Base-by-base conservation (phyloP, 2,113 vertebrate genomes). In the Suricata suricatta region DNA sequence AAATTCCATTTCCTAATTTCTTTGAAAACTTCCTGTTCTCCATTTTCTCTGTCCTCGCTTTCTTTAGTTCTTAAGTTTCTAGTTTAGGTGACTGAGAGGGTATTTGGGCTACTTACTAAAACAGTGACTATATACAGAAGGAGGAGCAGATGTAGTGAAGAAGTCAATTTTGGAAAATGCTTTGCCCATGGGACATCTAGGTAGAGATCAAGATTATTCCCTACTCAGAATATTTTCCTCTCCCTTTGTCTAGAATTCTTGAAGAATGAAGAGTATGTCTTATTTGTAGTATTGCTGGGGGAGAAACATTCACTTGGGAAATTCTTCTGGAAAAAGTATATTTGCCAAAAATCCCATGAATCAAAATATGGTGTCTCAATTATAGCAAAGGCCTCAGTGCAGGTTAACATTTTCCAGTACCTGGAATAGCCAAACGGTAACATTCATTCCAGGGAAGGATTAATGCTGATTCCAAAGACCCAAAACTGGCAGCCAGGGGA, bases 301-400 rank as follows among this genome's bases (percentile, higher is more conserved):
- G 12, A 4, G 57, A 27, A 90, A 57, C 29, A 76, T 60, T 93
- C 64, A 77, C 57, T 77, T 82, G 52, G 64, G 64, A 95, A 96
- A 96, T 85, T 91, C 91, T n/a, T 68, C 63, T 33, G 38, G 81
- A 29, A 87, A 87, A 94, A 90, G 47, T 44, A 47, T 71, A 81
- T 77, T 93, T 41, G 81, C 52, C 77, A 14, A 63, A 97, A 95
- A 29, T 82, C 19, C 74, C 71, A 71, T 66, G 17, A 76, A 41
- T 93, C 71, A 77, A 96, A 91, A 82, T 76, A 88, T 72, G 66
- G 63, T 82, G 88, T 90, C 44, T 82, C 72, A n/a, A 60, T 91
- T 95, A 95, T 66, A 31, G 16, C 81, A 71, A 97, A 97, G 64
- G 11, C 80, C 77, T 97, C 50, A 80, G 27, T 87, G 31, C 47